Percentiles rank a stretch among this genome's conserved stretches.
phyloP scores from a whole-genome alignment of 2,113 vertebrate genomes.

The Oxyruncus cristatus region DNA sequence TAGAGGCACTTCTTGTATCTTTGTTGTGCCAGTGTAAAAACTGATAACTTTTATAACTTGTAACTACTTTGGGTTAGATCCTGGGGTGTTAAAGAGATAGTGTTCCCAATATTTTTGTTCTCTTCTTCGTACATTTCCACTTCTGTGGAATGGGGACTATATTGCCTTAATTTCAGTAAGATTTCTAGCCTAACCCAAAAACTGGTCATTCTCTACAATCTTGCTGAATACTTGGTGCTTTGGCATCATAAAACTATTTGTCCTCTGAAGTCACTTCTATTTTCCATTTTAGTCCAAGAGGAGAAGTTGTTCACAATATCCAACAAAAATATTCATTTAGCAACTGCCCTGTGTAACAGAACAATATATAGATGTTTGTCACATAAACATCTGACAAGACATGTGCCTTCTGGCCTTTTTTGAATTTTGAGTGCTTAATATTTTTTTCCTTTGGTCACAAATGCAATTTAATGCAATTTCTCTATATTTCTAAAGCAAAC shows the following conservation, averaged over 20 bases:
- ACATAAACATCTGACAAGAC: slow-evolving; percentile 38
- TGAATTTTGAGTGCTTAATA: slow-evolving; percentile 52
- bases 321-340: slow-evolving; percentile 36
- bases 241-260: not conserved
- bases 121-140: not conserved
- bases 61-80: not conserved
- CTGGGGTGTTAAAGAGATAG: not conserved
- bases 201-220: not conserved
- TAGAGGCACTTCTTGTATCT: not conserved
- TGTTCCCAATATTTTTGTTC: not conserved
- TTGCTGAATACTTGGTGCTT: slow-evolving; percentile 5
- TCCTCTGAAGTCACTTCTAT: slow-evolving; percentile 21
- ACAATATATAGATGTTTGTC: slow-evolving; percentile 31
- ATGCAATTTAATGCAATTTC: slow-evolving; percentile 26
- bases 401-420: slow-evolving; percentile 42
- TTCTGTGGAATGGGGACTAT: not conserved
- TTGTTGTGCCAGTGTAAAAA: not conserved
- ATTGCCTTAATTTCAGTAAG: not conserved
- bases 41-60: not conserved
- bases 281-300: slow-evolving; percentile 12
- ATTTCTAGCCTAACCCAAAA: not conserved
- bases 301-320: slow-evolving; percentile 33
- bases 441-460: slow-evolving; percentile 31
- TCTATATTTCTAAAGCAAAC: not conserved
- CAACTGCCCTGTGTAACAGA: not conserved